Base-by-base conservation (phyloP, 2,113 vertebrate species). In the Ceyx margarethae region DNA sequence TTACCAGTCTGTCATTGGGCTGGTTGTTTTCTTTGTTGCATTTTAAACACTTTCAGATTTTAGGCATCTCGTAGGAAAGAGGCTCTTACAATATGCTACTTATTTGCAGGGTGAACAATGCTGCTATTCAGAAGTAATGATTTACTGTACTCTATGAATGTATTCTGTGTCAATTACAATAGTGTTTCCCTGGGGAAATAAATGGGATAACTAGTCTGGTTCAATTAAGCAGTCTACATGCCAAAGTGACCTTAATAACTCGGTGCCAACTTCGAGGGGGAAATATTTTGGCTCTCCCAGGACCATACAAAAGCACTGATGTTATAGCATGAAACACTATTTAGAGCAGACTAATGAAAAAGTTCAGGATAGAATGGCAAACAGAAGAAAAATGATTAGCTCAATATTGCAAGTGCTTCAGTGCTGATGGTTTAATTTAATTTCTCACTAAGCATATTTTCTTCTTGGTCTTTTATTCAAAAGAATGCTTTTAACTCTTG, bases 41-140 rank as follows among this genome's bases (percentile, higher is more conserved):
- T 75, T 94, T 92, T 96, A 94, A 95, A 87, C 68, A 60, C 77
- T 90, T 89, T 81, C 92, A 92, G 92, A 94, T 92, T 95, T 92
- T 71, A 92, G 85, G 57, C 85, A 87, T 82, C 85, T 89, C 90
- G 29, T 1, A 93, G 85, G 90, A 81, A 94, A 94, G 86, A 91
- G n/a, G 21, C 92, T 73, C 87, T 81, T 35, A 83, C 72, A 94
- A 91, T 83, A 81, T 33, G 37, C 83, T 85, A 54, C 76, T 95
- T 85, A 80, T 92, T 78, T 73, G 53, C 74, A 64, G 78, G 73
- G 87, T 17, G 2, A 96, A 96, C 96, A 95, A 92, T 89, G 81
- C 61, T 45, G 75, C 85, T 92, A 78, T 93, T 96, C 87, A 96
- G 89, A 89, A 93, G 60, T 66, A 91, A 80, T 72, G n/a, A 93